Evolutionary conservation across 2,797 vertebrate genomes (phyloP), one percentile per base, ranked within the genome.

Genomic region (Spheniscus humboldti): DNA sequence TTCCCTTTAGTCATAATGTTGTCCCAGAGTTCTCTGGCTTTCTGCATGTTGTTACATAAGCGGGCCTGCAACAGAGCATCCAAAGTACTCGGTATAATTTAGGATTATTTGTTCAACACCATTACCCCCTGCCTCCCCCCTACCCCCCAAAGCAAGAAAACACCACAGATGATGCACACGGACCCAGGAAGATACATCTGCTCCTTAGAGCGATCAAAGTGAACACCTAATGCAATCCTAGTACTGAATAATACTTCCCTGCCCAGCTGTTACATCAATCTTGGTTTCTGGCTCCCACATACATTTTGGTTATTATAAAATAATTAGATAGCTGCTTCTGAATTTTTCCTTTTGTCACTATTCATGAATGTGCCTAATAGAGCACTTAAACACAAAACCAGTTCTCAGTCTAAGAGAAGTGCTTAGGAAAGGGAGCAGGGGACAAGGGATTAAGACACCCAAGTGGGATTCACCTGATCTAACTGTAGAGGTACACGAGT

Each of bases 1-100:
- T 99, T 99, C 45, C 99, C 99, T 98, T 99, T 99, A 10, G 99
- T 99, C 99, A 99, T 99, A 82, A 99, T 99, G 93, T 96, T 99
- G 92, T 99, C 99, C 99, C 99, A 99, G 85, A 99, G 98, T 18
- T 99, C 99, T 88, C 99, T 98, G 47, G 99, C 99, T 94, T 99
- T 99, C 96, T 99, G 99, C 97, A 99, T 99, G 95, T 99, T 99
- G 96, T 99, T 99, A 95, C 99, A 99, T 72, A 99, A 98, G 16
- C 98, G 98, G 13, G 99, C 99, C 99, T 99, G 96, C 31, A 86
- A 96, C 0, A 2, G 7, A 89, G 27, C 48, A 85, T 11, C 50
- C 83, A 20, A 45, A 86, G 28, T 4, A 22, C 30, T 71, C 31
- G 3, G 4, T 1, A 5, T 1, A 7, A 37, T 11, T 73, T 10